Percentiles rank a stretch among this genome's conserved stretches.
These are phyloP conservation scores for Gobiocypris rarus DNA, from an alignment of 2,113 vertebrate genomes.

Conservation along the genomic window DNA sequence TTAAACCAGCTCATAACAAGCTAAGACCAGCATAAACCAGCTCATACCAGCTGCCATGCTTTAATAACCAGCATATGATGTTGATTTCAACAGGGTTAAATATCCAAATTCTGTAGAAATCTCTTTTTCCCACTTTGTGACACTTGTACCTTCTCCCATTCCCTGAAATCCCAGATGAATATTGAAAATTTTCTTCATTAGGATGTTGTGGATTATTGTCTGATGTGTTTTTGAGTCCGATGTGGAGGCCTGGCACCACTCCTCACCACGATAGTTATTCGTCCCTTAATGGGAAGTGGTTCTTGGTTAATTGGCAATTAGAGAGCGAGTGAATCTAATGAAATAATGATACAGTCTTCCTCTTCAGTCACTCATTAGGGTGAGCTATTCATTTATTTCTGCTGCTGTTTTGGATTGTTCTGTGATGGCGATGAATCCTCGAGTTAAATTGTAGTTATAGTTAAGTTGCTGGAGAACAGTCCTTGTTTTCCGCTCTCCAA, in stretches of 20 bases:
- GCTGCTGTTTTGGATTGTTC: not conserved
- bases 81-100: not conserved
- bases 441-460: not conserved
- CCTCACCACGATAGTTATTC: not conserved
- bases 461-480: not conserved
- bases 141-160: not conserved
- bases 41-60: too few species aligned
- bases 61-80: too few species aligned
- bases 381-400: not conserved
- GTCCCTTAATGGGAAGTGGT: not conserved
- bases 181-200: not conserved
- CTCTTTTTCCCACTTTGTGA: not conserved
- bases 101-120: not conserved
- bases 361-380: not conserved
- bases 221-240: not conserved
- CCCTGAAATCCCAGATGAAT: not conserved
- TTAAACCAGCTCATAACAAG: too few species aligned
- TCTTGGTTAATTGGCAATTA: conserved; percentile 1
- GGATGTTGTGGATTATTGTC: not conserved
- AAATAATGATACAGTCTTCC: not conserved
- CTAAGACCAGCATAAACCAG: too few species aligned
- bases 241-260: not conserved
- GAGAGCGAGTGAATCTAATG: not conserved
- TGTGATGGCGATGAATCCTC: not conserved
- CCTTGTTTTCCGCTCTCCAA: not conserved